Evolutionary conservation across 2,797 vertebrate genomes (phyloP).

Genomic region (Helostoma temminkii): DNA sequence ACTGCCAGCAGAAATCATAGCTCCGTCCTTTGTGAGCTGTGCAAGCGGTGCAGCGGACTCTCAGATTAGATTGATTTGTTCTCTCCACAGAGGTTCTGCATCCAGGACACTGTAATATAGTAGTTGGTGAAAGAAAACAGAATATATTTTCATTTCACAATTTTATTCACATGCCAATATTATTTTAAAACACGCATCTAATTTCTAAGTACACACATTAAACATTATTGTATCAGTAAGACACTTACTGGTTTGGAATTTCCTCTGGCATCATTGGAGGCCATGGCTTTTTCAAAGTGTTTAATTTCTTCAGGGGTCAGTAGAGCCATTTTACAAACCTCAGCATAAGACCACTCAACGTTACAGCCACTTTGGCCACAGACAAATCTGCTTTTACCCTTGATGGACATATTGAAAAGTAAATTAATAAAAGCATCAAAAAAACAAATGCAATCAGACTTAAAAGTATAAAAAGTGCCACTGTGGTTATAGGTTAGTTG

Average conservation of each 20-base stretch:
- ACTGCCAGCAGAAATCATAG: constrained; percentile 74
- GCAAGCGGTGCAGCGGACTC: constrained; percentile 54
- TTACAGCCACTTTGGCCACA: constrained; percentile 67
- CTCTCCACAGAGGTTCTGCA: constrained; percentile 43
- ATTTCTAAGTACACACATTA: not conserved
- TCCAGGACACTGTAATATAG: constrained; percentile 53
- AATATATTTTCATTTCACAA: not conserved
- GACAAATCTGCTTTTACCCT: constrained; percentile 69
- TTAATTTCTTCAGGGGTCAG: constrained; percentile 68
- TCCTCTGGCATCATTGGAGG: constrained; percentile 28
- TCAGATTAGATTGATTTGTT: not conserved
- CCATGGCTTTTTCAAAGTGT: constrained; percentile 65
- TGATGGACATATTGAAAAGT: not conserved
- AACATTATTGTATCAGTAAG: constrained; percentile 8
- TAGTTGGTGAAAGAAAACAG: too few relatives aligned
- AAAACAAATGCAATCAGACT: too few relatives aligned
- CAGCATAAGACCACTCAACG: constrained; percentile 65
- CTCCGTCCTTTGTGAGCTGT: fast-evolving
- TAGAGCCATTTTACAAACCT: constrained; percentile 76
- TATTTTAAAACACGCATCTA: too few relatives aligned
- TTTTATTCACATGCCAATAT: too few relatives aligned
- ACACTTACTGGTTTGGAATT: constrained; percentile 65
- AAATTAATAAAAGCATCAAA: not conserved
- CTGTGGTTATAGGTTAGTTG: too few relatives aligned
- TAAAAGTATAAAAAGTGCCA: too few relatives aligned